These are phyloP conservation scores for Phania funesta DNA, from an alignment of 2,888 invertebrate genomes.

Conservation along the genomic window DNA sequence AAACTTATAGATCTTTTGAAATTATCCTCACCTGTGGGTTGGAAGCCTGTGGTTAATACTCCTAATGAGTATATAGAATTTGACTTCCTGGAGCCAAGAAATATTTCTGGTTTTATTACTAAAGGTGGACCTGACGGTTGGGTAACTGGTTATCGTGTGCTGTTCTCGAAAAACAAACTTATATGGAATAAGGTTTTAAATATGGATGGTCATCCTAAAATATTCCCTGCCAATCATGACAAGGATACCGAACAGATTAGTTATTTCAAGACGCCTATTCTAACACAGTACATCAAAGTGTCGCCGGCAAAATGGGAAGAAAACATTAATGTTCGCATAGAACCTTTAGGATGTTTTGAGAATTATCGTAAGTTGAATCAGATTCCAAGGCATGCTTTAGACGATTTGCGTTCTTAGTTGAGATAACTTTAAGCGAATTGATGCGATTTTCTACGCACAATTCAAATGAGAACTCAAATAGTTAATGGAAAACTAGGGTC, in stretches of 20 bases:
- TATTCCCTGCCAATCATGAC: constrained; percentile 89
- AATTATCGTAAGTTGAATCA: constrained; percentile 84
- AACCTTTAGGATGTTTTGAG: constrained; percentile 89
- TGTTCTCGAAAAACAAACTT: constrained; percentile 86
- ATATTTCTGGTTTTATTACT: constrained; percentile 88
- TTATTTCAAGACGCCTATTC: constrained; percentile 87
- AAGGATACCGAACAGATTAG: constrained; percentile 83
- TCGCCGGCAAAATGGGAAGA: constrained; percentile 87
- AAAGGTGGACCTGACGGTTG: constrained; percentile 87
- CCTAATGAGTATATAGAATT: constrained; percentile 88
- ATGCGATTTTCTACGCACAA: too few relatives aligned
- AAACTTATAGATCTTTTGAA: constrained; percentile 76
- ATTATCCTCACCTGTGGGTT: constrained; percentile 81
- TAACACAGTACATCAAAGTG: constrained; percentile 86
- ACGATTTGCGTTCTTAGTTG: too few relatives aligned
- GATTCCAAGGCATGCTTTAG: too few relatives aligned
- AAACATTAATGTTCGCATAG: constrained; percentile 87
- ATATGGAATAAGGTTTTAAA: constrained; percentile 87
- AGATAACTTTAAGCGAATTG: too few relatives aligned
- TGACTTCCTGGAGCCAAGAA: constrained; percentile 88
- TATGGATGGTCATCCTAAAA: constrained; percentile 81
- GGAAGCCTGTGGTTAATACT: constrained; percentile 86
- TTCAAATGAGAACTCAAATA: too few relatives aligned
- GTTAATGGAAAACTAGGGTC: too few relatives aligned
- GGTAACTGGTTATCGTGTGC: constrained; percentile 87